Conservation (phyloP, 1,140 invertebrate species). For the Drosophila eugracilis region DNA sequence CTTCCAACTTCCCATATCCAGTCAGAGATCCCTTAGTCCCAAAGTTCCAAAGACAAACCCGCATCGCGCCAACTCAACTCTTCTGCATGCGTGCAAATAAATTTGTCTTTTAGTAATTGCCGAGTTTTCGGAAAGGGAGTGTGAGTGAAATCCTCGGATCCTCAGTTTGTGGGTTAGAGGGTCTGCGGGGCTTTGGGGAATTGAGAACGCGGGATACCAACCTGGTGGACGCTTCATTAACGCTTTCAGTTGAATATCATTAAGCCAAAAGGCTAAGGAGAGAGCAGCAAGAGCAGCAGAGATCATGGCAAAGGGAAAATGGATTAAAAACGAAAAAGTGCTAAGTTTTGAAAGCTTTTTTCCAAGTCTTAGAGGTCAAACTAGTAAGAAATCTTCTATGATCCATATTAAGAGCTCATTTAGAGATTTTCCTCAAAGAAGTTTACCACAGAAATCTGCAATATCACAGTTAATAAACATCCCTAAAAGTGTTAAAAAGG, state of each 20-base stretch:
- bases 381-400: no score
- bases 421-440: no score
- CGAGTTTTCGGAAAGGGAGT: constrained; percentile 32
- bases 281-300: neutral
- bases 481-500: no score
- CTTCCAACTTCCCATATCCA: constrained; percentile 1
- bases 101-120: constrained; percentile 84
- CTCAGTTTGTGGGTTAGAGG: no score
- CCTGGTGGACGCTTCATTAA: constrained; percentile 68
- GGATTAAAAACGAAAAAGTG: no score
- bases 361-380: no score
- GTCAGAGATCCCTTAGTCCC: neutral
- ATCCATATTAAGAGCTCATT: no score
- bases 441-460: no score
- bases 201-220: constrained; percentile 5
- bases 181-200: no score
- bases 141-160: neutral
- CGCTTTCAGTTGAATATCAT: constrained; percentile 73
- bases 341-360: no score
- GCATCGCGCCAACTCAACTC: constrained; percentile 38
- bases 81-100: constrained; percentile 83
- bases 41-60: constrained; percentile 27
- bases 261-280: constrained; percentile 37
- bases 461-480: no score
- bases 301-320: neutral